Evolutionary conservation across 2,888 invertebrate species (phyloP), one percentile per base, ranked within the genome.

Genomic region (Eristalis arbustorum): DNA sequence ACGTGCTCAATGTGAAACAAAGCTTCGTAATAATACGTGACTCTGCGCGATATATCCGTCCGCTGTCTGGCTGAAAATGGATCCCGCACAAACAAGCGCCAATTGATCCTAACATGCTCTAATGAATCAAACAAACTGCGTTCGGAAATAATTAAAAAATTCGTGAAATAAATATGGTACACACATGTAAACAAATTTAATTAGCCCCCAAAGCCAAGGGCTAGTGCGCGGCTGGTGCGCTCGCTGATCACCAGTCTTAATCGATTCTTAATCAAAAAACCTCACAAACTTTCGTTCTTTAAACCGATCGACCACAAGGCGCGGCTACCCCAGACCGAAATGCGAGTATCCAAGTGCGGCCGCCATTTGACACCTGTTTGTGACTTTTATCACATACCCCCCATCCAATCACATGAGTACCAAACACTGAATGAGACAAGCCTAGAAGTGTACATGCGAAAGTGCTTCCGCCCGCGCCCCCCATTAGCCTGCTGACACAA

Each of bases 401-500:
- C 14, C 1, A 63, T n/a, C 28, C 73, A 40, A 57, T 18, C 40
- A 28, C 18, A 28, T 18, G 23, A 37, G 56, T 56, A 31, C 42
- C 28, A 59, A 59, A 69, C 10, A 66, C n/a, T 10, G 10, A 22
- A 0, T 56, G 56, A 56, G 49, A 63, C 8, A 25, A 25, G 28
- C 6, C 11, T 11, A 18, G 2, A 6, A 18, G 49, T 49, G 8
- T 49, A 49, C 8, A 49, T 18, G 18, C 57, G 62, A 77, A 77
- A 77, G 69, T 77, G 77, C 22, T 40, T 69, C 61, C 63, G 63
- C 22, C 8, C 13, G 57, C 40, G 28, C 57, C 22, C 57, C 22
- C 63, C 42, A 31, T 28, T 62, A 66, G 81, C 37, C 37, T 13
- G 5, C 72, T 82, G 68, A 77, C 67, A 82, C 82, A 77, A 82